Evolutionary conservation across 2,113 vertebrate species (phyloP).

Genomic region (Tapirus terrestris): DNA sequence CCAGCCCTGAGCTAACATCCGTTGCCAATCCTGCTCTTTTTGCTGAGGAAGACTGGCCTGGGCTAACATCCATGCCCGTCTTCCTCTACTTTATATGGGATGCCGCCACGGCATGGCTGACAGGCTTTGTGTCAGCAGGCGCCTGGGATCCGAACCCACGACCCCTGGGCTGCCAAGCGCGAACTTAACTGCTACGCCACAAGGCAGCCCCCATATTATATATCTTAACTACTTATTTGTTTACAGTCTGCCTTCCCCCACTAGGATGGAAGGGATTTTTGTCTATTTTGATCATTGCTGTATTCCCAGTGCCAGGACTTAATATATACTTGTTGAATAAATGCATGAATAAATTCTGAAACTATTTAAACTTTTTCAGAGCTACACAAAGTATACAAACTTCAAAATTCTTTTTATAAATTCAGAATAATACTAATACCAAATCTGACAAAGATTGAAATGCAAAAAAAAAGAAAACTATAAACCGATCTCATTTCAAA

Average conservation of each 20-base stretch:
- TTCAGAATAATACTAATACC: not conserved
- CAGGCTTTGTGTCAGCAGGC: too few relatives aligned
- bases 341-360: not conserved
- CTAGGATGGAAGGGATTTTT: not conserved
- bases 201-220: not conserved
- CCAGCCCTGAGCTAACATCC: too few relatives aligned
- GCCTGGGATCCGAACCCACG: too few relatives aligned
- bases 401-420: not conserved
- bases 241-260: not conserved
- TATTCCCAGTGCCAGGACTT: not conserved
- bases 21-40: too few relatives aligned
- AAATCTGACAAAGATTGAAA: conserved; percentile 50
- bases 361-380: conserved; percentile 34
- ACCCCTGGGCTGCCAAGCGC: too few relatives aligned
- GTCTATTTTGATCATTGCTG: not conserved
- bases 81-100: too few relatives aligned
- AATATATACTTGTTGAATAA: not conserved
- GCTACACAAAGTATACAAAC: not conserved
- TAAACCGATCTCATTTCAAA: not conserved
- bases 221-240: not conserved
- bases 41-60: too few relatives aligned
- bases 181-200: too few relatives aligned
- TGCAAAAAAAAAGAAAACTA: not conserved
- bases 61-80: too few relatives aligned
- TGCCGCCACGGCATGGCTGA: too few relatives aligned